Evolutionary conservation across 2,797 vertebrate species (phyloP).

Genomic region (Champsocephalus gunnari): DNA sequence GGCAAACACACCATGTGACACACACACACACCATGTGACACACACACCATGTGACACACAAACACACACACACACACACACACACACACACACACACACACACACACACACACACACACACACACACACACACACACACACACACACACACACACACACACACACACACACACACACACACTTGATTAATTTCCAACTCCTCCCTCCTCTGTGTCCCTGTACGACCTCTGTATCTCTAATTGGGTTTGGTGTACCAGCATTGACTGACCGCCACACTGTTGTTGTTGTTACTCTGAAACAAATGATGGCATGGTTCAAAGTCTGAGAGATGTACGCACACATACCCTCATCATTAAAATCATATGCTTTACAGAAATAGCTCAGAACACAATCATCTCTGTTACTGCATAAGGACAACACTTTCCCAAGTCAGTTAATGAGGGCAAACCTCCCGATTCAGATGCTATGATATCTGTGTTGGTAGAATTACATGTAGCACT

Average conservation of each 20-base stretch:
- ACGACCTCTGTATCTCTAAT: slow-evolving; percentile 21
- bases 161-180: background rate
- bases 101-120: background rate
- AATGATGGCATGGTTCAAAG: slow-evolving; percentile 18
- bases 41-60: too few relatives aligned
- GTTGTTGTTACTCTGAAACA: background rate
- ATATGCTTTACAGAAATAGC: slow-evolving; percentile 6
- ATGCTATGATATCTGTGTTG: background rate
- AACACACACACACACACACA: background rate
- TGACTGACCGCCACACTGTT: slow-evolving; percentile 38
- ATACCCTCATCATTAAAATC: slow-evolving; percentile 28
- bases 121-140: background rate
- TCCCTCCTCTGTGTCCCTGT: slow-evolving; percentile 22
- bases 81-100: background rate
- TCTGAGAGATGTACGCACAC: slow-evolving; percentile 2
- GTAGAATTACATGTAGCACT: background rate
- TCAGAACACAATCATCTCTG: slow-evolving; percentile 7
- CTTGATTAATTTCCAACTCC: background rate
- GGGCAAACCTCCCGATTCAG: background rate
- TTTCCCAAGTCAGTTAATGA: background rate
- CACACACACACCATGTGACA: too few relatives aligned
- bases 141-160: background rate
- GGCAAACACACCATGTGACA: background rate
- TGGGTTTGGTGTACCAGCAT: slow-evolving; percentile 10
- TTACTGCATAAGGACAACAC: background rate